Base-by-base conservation (phyloP, 1,140 invertebrate genomes). In the Anastrepha obliqua region DNA sequence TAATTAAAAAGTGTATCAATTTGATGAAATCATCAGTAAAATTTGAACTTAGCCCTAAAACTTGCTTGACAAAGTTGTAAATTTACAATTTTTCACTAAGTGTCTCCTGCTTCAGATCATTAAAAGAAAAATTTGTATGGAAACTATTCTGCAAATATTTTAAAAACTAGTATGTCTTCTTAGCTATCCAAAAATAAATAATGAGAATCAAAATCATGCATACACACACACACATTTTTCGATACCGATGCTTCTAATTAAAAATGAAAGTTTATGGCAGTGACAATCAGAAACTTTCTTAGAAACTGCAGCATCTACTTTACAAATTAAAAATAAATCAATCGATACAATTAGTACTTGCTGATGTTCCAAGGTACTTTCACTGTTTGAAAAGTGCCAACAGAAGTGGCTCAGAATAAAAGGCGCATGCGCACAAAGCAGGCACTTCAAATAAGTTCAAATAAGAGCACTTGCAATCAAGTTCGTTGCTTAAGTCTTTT, bases 401-500 rank as follows among this genome's bases (percentile, higher is more conserved):
- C 29, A 29, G 29, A 29, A 29, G 29, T 29, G 29, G 29, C 29
- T 13, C 64, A 67, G 64, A 67, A 74, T 17, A 74, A 47, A 13
- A 15, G 42, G 15, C 65, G 44, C 3, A 4, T 2, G 8, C 42
- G 2, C 2, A 70, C 39, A 70, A 7, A 2, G 5, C 20, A 44
- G 42, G 67, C 9, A 17, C 6, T 6, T 74, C 13, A 6, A 17
- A 2, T 8, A 55, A 55, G 51, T 2, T 11, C 51, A 55, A 29
- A 29, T 29, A 29, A 29, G 29, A 29, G 29, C 65, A 58, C 55
- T 58, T 7, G 13, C 60, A 13, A 15, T 11, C n/a, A 59, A 85
- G 81, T 85, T 85, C 8, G 81, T 58, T 59, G 51, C 81, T 85
- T 58, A 85, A 85, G 51, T 85, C 81, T 85, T 85, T 85, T 85